Evolutionary conservation across 2,888 invertebrate genomes (phyloP).

Genomic region (Eutolmus rufibarbis): DNA sequence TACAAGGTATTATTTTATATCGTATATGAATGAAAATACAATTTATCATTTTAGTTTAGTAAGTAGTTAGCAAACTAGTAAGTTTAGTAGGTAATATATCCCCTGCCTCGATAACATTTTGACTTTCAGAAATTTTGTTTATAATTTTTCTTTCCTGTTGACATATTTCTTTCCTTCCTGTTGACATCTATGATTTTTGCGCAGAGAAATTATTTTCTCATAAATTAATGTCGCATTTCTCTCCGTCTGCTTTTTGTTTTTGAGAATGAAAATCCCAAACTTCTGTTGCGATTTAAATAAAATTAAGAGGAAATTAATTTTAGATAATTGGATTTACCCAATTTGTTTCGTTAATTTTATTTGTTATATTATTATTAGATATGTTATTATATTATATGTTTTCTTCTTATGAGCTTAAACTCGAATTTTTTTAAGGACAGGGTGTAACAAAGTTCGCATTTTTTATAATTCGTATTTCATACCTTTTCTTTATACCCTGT

Average conservation of each 20-base stretch:
- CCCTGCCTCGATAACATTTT: neutral
- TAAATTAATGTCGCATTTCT: neutral
- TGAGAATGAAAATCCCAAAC: neutral
- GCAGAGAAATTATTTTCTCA: neutral
- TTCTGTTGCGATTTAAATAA: neutral
- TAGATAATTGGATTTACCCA: neutral
- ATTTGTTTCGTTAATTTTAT: neutral
- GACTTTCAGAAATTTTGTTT: neutral
- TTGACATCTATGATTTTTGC: neutral
- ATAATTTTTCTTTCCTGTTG: neutral
- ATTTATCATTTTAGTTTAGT: too few species aligned
- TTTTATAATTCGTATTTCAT: too few species aligned
- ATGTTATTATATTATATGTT: too few species aligned
- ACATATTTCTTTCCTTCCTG: neutral
- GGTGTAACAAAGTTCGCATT: too few species aligned
- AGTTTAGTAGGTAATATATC: too few species aligned
- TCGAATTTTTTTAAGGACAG: too few species aligned
- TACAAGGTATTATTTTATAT: too few species aligned
- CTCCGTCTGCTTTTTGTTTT: neutral
- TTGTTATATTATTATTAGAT: neutral
- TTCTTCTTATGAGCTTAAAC: too few species aligned
- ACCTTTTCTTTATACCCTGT: too few species aligned
- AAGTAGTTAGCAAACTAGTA: too few species aligned
- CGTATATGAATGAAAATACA: too few species aligned
- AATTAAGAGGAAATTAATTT: neutral